Evolutionary conservation across 2,888 invertebrate genomes (phyloP), one percentile per base, ranked within the genome.

Genomic region (Rhogogaster chlorosoma): DNA sequence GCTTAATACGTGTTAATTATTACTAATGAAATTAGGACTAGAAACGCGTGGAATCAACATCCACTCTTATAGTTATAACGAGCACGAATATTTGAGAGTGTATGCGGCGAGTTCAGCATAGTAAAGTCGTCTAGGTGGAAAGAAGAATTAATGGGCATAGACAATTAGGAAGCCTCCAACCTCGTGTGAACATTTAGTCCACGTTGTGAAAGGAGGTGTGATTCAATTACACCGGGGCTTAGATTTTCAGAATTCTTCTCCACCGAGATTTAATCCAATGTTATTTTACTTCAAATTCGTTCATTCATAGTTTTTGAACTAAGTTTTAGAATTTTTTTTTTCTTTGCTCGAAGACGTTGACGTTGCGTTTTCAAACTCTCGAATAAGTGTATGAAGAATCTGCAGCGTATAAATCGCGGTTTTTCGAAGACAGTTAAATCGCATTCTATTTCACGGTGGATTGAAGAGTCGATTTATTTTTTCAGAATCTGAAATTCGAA

Each of bases 21-120:
- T 4, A 32, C 67, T 67, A 67, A 67, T 67, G 67, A 67, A 67
- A 67, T 67, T 67, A 67, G 18, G 15, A 32, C 67, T 67, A 32
- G 67, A 67, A 67, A 18, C 29, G 67, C 18, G 18, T 67, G 67
- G 32, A 18, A 32, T 32, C 15, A 67, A 67, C 67, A 32, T 67
- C 32, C 67, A 32, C 29, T 67, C 18, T 32, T 67, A 53, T 53
- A 15, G 67, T 32, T 32, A 32, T 67, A 67, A 67, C 32, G 67
- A 67, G 67, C 67, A 29, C 12, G 67, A 67, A 32, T 67, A 18
- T 67, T 67, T 15, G 67, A 32, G 67, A 18, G 18, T 7, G 32
- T 61, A 61, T 12, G 18, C 12, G 26, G 10, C 26, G 61, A 22
- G 12, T 61, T 61, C 6, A 6, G 53, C 7, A 61, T 61, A 26